Evolutionary conservation across 2,888 invertebrate species (phyloP).

Genomic region (Pollenia angustigena): DNA sequence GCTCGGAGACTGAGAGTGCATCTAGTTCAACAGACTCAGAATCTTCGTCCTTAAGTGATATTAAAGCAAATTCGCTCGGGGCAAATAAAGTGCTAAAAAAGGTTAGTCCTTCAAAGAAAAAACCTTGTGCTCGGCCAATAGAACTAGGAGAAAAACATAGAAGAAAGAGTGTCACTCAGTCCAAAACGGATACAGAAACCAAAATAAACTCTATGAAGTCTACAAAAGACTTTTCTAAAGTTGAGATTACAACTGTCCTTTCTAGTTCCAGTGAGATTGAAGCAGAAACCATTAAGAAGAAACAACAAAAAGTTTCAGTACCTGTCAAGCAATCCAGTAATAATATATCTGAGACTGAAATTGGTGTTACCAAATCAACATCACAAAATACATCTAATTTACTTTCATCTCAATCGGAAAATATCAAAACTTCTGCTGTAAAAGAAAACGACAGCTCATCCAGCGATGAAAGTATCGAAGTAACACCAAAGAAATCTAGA

Average conservation of each 20-base stretch:
- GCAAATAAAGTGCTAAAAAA: conserved; percentile 76
- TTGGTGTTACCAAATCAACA: conserved; percentile 54
- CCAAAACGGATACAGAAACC: conserved; percentile 49
- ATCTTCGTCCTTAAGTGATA: conserved; percentile 75
- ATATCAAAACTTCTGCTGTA: conserved; percentile 86
- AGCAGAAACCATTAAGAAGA: conserved; percentile 70
- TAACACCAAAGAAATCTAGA: conserved; percentile 86
- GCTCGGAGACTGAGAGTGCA: conserved; percentile 74
- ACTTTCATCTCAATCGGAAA: conserved; percentile 87
- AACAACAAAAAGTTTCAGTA: conserved; percentile 75
- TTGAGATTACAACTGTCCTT: conserved; percentile 72
- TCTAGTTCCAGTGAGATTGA: conserved; percentile 78
- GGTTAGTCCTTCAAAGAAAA: conserved; percentile 77
- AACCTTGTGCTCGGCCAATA: conserved; percentile 79
- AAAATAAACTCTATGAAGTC: conserved; percentile 70
- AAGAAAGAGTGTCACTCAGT: conserved; percentile 75
- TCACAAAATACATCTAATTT: conserved; percentile 69
- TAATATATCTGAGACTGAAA: conserved; percentile 48
- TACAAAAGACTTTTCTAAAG: conserved; percentile 69
- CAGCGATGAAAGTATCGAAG: conserved; percentile 93
- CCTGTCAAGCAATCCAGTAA: conserved; percentile 75
- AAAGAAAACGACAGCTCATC: conserved; percentile 87
- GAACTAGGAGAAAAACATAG: conserved; percentile 81
- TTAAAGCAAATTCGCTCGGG: conserved; percentile 73
- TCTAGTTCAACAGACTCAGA: conserved; percentile 77